Percentiles rank a stretch among this genome's conserved stretches.
Conservation (phyloP, 2,797 vertebrate genomes). For the Chlorospingus semifuscus region DNA sequence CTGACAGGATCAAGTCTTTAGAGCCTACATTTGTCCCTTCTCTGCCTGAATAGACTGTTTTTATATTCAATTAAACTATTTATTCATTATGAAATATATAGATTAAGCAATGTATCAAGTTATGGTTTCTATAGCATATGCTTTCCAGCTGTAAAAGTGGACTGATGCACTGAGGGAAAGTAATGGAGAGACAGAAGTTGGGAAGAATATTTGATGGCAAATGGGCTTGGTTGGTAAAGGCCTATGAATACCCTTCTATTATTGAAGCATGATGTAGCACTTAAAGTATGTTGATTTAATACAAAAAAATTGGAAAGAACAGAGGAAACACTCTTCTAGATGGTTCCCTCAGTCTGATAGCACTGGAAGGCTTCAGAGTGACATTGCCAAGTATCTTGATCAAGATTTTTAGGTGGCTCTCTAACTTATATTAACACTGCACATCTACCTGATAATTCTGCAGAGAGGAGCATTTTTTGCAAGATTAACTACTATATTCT, state of each 20-base stretch:
- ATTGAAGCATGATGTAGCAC: neutral
- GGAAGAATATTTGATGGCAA: neutral
- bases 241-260: neutral
- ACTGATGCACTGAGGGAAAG: neutral
- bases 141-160: neutral
- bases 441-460: neutral
- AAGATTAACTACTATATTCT: neutral
- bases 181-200: neutral
- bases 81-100: neutral
- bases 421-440: neutral
- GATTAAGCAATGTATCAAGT: neutral
- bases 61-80: neutral
- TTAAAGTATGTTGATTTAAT: neutral
- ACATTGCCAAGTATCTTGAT: neutral
- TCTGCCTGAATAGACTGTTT: neutral
- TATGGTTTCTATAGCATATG: neutral
- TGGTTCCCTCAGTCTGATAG: neutral
- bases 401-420: neutral
- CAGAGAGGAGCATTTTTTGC: neutral
- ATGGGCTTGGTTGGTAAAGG: neutral
- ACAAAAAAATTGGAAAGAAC: neutral
- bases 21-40: neutral
- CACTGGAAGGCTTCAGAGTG: neutral
- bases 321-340: neutral
- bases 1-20: neutral